Conservation (phyloP, 2,888 invertebrate genomes). For the Phaonia tiefii region DNA sequence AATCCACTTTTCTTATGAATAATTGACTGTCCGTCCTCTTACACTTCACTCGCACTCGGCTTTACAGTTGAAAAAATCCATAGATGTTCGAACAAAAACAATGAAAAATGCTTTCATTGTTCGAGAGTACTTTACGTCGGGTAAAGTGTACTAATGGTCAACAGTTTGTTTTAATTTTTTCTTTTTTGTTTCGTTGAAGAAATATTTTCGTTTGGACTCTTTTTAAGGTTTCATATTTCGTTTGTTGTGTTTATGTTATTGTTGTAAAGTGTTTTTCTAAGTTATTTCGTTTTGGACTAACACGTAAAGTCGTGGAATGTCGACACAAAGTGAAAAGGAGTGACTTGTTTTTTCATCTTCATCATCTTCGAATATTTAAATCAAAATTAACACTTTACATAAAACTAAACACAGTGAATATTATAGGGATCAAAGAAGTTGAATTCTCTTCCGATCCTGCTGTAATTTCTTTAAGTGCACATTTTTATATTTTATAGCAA, state of each 20-base stretch:
- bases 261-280: conserved; percentile 21
- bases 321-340: no score
- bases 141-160: conserved; percentile 39
- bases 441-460: no score
- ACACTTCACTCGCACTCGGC: not conserved
- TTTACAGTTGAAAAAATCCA: not conserved
- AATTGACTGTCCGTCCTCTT: conserved; percentile 39
- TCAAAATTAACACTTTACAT: no score
- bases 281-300: not conserved
- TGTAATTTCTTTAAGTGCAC: no score
- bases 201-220: conserved; percentile 15
- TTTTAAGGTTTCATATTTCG: conserved; percentile 11
- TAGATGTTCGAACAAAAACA: conserved; percentile 9
- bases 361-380: no score
- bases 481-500: no score
- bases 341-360: no score
- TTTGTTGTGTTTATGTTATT: not conserved
- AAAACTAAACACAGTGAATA: no score
- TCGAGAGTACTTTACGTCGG: conserved; percentile 16
- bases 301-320: conserved; percentile 1
- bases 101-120: conserved; percentile 41
- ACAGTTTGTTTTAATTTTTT: not conserved
- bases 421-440: no score
- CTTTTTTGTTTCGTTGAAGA: not conserved
- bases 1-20: conserved; percentile 46